These are phyloP conservation scores for Brachypalpus laphriformis DNA, from an alignment of 2,888 invertebrate species.

Conservation along the genomic window DNA sequence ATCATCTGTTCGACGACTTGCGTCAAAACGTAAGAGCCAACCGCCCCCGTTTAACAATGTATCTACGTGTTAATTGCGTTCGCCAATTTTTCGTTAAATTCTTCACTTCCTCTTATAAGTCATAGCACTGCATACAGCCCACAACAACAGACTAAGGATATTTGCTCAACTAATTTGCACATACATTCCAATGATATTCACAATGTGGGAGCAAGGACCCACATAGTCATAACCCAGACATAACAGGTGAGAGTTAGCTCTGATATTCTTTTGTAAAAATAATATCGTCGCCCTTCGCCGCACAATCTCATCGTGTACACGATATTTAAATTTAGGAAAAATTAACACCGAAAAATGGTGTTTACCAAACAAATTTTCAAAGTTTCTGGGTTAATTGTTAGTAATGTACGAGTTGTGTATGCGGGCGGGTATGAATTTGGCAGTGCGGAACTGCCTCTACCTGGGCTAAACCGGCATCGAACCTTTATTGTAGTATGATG, in stretches of 20 bases:
- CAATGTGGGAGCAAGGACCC: slow-evolving; percentile 35
- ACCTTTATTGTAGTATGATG: neutral
- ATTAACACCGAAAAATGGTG: slow-evolving; percentile 16
- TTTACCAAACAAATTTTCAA: slow-evolving; percentile 35
- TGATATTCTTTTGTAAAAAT: neutral
- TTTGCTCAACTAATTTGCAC: slow-evolving; percentile 32
- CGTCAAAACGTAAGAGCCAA: too few relatives aligned
- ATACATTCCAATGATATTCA: neutral
- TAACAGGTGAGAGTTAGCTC: slow-evolving; percentile 5
- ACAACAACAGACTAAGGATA: slow-evolving; percentile 12
- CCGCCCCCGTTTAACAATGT: neutral
- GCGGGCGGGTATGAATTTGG: slow-evolving; percentile 7
- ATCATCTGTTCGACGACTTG: slow-evolving; percentile 22
- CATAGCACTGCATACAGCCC: neutral
- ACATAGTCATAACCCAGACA: slow-evolving; percentile 1
- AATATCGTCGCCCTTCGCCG: slow-evolving; percentile 34
- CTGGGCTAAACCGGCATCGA: slow-evolving; percentile 1
- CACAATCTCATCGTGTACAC: neutral
- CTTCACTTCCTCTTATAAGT: slow-evolving; percentile 22
- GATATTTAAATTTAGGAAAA: slow-evolving; percentile 15
- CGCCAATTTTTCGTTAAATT: slow-evolving; percentile 25
- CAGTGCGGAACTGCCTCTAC: slow-evolving; percentile 35
- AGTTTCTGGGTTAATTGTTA: slow-evolving; percentile 45
- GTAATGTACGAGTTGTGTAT: slow-evolving; percentile 4
- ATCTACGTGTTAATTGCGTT: slow-evolving; percentile 23